Evolutionary conservation across 2,113 vertebrate species (phyloP).

Genomic region (Hydrolagus affinis): DNA sequence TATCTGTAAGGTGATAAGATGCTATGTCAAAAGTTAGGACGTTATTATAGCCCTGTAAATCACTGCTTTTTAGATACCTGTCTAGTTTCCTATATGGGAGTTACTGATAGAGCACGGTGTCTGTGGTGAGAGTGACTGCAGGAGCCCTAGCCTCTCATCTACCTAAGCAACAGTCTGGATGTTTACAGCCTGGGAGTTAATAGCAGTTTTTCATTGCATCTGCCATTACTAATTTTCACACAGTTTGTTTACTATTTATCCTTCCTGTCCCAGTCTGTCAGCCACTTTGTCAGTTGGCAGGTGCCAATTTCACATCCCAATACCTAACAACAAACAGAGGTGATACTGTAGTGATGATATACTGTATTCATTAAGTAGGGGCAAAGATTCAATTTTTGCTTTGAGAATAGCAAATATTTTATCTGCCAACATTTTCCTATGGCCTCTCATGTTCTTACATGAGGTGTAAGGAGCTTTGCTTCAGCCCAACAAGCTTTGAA

Average conservation of each 20-base stretch:
- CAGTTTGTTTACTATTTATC: neutral
- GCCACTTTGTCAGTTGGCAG: neutral
- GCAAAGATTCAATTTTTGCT: conserved; percentile 1
- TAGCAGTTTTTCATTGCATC: neutral
- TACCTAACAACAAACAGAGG: neutral
- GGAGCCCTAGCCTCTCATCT: neutral
- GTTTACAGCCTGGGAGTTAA: neutral
- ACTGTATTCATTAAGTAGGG: neutral
- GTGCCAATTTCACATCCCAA: too few relatives aligned
- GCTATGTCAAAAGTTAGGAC: too few relatives aligned
- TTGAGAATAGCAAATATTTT: neutral
- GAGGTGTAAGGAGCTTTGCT: too few relatives aligned
- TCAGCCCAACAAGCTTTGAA: neutral
- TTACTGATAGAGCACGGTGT: too few relatives aligned
- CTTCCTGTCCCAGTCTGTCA: neutral
- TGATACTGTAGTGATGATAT: neutral
- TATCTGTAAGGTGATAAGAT: too few relatives aligned
- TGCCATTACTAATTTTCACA: conserved; percentile 5
- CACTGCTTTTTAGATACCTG: too few relatives aligned
- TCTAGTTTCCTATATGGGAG: too few relatives aligned
- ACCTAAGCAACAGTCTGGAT: neutral
- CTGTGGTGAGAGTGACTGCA: neutral
- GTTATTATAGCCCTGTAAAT: too few relatives aligned
- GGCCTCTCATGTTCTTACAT: neutral
- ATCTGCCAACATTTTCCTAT: neutral